Conservation (phyloP, 2,113 vertebrate species). For the Austrofundulus limnaeus region DNA sequence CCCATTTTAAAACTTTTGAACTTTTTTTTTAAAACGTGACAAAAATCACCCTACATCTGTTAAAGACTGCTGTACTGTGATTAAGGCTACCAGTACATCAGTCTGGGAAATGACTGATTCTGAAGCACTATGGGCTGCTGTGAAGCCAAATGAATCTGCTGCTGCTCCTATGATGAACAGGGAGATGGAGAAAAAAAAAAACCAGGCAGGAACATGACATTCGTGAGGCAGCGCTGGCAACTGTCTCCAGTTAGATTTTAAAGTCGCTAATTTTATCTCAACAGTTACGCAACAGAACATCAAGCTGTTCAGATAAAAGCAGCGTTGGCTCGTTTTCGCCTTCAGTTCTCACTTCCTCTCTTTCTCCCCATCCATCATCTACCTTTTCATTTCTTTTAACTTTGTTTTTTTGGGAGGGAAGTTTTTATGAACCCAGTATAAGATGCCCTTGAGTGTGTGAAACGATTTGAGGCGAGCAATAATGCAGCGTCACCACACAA, state of each 20-base stretch:
- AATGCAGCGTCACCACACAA: conserved; percentile 36
- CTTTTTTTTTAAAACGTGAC: too few species aligned
- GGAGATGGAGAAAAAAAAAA: neutral
- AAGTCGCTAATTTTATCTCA: neutral
- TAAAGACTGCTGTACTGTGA: neutral
- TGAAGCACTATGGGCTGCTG: neutral
- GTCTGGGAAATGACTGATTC: neutral
- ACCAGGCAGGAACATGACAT: too few species aligned
- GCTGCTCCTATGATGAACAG: neutral
- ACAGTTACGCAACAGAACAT: neutral
- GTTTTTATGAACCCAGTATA: conserved; percentile 7
- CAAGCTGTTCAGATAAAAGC: neutral
- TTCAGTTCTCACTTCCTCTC: neutral
- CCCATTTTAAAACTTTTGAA: too few species aligned
- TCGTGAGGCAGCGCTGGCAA: neutral
- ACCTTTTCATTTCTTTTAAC: neutral
- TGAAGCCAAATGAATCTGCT: neutral
- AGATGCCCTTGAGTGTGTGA: conserved; percentile 49
- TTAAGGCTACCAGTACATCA: neutral
- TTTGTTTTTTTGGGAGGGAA: conserved; percentile 17
- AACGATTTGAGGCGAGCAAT: conserved; percentile 36
- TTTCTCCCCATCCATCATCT: neutral
- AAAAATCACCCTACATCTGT: neutral
- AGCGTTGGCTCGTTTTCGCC: neutral
- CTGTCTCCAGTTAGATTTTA: neutral